Conservation (phyloP, 2,888 invertebrate species). For the Siphlonurus alternatus region DNA sequence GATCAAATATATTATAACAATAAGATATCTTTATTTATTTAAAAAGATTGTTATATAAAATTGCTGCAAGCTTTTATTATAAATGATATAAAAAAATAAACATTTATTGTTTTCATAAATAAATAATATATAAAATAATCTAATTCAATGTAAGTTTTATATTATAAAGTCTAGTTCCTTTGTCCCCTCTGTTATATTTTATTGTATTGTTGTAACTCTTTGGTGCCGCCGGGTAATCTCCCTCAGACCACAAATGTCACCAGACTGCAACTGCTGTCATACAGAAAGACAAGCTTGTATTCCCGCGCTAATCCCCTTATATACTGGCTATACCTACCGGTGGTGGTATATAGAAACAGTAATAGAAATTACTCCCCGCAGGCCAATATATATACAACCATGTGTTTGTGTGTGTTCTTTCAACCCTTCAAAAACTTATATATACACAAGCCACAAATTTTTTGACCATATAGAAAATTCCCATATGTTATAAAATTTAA, state of each 20-base stretch:
- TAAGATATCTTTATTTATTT: no score
- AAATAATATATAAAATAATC: not conserved
- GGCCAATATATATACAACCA: not conserved
- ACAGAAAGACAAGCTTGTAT: no score
- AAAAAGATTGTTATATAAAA: no score
- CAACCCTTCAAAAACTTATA: not conserved
- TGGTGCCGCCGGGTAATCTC: not conserved
- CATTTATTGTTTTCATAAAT: not conserved
- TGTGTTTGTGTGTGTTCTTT: not conserved
- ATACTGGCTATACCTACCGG: not conserved
- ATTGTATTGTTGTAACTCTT: not conserved
- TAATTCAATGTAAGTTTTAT: not conserved
- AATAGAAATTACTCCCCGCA: not conserved
- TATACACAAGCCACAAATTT: not conserved
- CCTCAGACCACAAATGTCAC: not conserved
- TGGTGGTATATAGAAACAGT: not conserved
- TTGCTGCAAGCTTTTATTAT: no score
- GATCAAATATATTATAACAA: no score
- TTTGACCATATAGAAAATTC: no score
- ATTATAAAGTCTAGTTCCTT: not conserved
- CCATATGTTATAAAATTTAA: no score
- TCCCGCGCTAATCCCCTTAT: not conserved
- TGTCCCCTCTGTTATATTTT: not conserved
- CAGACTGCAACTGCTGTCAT: not conserved
- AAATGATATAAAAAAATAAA: not conserved